A percentile compares a stretch with the other conserved stretches of the same genome.
These are phyloP conservation scores for Perca flavescens DNA, from an alignment of 2,113 vertebrate species.

Conservation along the genomic window DNA sequence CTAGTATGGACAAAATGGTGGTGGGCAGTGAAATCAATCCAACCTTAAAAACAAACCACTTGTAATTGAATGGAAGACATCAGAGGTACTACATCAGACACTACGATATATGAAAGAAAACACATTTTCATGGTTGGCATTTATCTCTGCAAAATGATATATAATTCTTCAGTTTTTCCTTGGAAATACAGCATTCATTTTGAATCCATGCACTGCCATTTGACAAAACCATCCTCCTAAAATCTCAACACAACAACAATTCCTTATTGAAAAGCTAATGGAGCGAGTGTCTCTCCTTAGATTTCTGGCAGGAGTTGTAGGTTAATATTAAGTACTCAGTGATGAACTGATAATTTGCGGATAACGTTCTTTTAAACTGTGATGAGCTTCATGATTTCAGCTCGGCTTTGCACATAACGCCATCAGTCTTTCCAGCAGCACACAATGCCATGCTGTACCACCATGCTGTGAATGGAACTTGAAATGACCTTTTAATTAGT, in stretches of 20 bases:
- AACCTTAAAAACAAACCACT: background rate
- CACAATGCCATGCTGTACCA: background rate
- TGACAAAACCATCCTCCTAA: background rate
- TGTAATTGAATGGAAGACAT: background rate
- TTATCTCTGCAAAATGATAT: background rate
- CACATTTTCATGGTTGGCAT: background rate
- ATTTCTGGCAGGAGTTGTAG: background rate
- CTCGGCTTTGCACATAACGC: background rate
- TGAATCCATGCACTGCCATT: background rate
- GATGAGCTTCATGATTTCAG: background rate
- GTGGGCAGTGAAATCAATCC: background rate
- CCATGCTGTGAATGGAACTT: background rate
- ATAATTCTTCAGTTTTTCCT: background rate
- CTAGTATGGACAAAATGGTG: background rate
- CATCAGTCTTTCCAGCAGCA: background rate
- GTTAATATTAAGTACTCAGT: background rate
- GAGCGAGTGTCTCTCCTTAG: background rate
- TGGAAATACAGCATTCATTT: background rate
- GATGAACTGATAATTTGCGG: background rate
- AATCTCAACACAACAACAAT: background rate
- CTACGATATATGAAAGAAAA: background rate
- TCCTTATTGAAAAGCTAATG: background rate
- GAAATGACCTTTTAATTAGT: slow-evolving; percentile 47
- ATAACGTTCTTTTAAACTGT: background rate
- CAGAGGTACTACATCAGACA: background rate